phyloP scores from a whole-genome alignment of 1,140 invertebrate species.

The Gryon sp. region DNA sequence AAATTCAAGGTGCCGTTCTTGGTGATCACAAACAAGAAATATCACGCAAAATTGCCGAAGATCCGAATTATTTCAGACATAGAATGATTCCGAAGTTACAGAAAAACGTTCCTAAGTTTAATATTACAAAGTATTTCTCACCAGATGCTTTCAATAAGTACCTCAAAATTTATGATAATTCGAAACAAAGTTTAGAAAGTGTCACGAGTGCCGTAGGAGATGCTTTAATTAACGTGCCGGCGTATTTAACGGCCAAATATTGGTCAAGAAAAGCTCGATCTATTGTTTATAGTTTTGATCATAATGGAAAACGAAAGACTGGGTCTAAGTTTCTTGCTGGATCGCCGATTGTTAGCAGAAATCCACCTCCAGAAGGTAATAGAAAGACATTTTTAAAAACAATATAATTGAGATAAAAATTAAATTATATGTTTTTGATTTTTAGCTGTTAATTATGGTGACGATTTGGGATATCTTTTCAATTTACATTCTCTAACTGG shows the following conservation, averaged over 20 bases:
- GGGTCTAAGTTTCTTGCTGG: slow-evolving; percentile 83
- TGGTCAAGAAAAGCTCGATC: slow-evolving; percentile 83
- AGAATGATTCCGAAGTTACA: slow-evolving; percentile 77
- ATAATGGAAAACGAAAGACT: slow-evolving; percentile 81
- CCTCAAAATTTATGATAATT: slow-evolving; percentile 45
- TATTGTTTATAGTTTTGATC: slow-evolving; percentile 87
- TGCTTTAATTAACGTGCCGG: slow-evolving; percentile 86
- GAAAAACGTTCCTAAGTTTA: slow-evolving; percentile 64
- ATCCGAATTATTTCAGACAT: slow-evolving; percentile 81
- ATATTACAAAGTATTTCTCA: slow-evolving; percentile 61
- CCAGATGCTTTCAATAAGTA: slow-evolving; percentile 70
- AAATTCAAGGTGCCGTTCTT: slow-evolving; percentile 83
- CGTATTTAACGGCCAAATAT: slow-evolving; percentile 83
- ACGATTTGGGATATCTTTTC: slow-evolving; percentile 85
- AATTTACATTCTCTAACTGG: slow-evolving; percentile 82
- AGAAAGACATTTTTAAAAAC: slow-evolving; percentile 5
- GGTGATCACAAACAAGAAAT: slow-evolving; percentile 80
- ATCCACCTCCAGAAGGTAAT: slow-evolving; percentile 28
- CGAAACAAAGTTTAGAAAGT: slow-evolving; percentile 36
- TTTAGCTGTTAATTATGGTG: slow-evolving; percentile 81
- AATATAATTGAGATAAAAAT: slow-evolving; percentile 23
- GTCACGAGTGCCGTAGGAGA: slow-evolving; percentile 80
- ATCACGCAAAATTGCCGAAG: slow-evolving; percentile 73
- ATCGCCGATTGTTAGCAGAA: slow-evolving; percentile 78
- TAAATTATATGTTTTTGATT: slow-evolving; percentile 6